Evolutionary conservation across 2,797 vertebrate species (phyloP).

Genomic region (Microcaecilia unicolor): DNA sequence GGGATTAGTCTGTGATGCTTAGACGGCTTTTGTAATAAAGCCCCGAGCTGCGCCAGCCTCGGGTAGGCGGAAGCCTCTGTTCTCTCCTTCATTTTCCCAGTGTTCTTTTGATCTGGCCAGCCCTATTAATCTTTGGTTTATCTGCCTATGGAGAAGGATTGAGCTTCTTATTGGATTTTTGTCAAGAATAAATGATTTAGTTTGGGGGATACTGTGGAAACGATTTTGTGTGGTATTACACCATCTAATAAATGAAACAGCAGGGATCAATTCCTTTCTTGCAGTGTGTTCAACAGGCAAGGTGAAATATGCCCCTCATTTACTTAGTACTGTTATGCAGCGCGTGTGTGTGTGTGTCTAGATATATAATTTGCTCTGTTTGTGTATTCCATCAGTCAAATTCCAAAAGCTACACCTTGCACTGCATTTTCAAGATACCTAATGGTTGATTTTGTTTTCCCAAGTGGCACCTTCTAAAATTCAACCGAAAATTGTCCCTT

Average conservation of each 20-base stretch:
- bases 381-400: no score
- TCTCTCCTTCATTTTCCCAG: constrained; percentile 43
- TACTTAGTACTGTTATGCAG: constrained; percentile 7
- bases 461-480: no score
- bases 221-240: constrained; percentile 39
- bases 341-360: no score
- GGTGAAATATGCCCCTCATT: constrained; percentile 23
- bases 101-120: constrained; percentile 39
- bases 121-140: constrained; percentile 60
- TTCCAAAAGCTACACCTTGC: no score
- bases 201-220: constrained; percentile 49
- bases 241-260: constrained; percentile 44
- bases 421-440: no score
- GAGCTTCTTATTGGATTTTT: constrained; percentile 69
- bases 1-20: constrained; percentile 72
- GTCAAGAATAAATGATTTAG: constrained; percentile 59
- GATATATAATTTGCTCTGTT: no score
- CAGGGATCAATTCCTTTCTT: constrained; percentile 41
- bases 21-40: constrained; percentile 70
- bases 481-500: no score
- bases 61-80: constrained; percentile 41
- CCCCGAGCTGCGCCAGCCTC: constrained; percentile 46
- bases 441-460: no score
- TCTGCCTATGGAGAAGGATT: constrained; percentile 58
- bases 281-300: constrained; percentile 32